phyloP scores from a whole-genome alignment of 2,888 invertebrate genomes.

The Patella pellucida region DNA sequence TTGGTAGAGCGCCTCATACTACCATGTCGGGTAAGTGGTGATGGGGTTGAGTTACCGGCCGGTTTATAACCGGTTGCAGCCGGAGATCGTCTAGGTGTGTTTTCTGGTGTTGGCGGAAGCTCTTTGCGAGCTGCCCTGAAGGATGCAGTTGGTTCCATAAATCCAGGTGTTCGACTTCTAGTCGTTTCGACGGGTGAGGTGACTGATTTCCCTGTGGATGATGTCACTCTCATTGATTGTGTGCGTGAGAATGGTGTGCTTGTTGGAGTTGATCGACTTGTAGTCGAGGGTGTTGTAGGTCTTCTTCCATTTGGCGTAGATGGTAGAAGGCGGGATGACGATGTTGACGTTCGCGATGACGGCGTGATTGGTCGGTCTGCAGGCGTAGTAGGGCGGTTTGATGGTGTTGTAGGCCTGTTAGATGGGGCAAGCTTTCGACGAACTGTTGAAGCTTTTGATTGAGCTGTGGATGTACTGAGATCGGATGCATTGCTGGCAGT shows the following conservation, averaged over 20 bases:
- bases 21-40: slow-evolving; percentile 48
- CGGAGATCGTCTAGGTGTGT: slow-evolving; percentile 36
- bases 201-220: slow-evolving; percentile 24
- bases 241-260: slow-evolving; percentile 32
- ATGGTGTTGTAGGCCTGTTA: slow-evolving; percentile 31
- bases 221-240: slow-evolving; percentile 39
- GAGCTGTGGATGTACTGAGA: slow-evolving; percentile 21
- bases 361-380: slow-evolving; percentile 19
- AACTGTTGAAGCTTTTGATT: slow-evolving; percentile 29
- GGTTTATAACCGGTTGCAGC: slow-evolving; percentile 23
- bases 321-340: slow-evolving; percentile 25
- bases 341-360: slow-evolving; percentile 25
- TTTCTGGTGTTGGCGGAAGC: slow-evolving; percentile 31
- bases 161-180: slow-evolving; percentile 35
- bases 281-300: slow-evolving; percentile 28
- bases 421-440: slow-evolving; percentile 33
- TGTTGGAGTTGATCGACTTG: slow-evolving; percentile 18
- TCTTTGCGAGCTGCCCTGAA: slow-evolving; percentile 44
- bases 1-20: slow-evolving; percentile 45
- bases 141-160: slow-evolving; percentile 57
- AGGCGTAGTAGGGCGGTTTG: slow-evolving; percentile 28
- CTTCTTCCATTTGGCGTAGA: slow-evolving; percentile 31
- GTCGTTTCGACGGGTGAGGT: slow-evolving; percentile 2
- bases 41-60: slow-evolving; percentile 29
- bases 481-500: slow-evolving; percentile 46